Percentiles rank a stretch among this genome's conserved stretches.
These are phyloP conservation scores for Zophobas morio DNA, from an alignment of 1,140 invertebrate species.

Conservation along the genomic window DNA sequence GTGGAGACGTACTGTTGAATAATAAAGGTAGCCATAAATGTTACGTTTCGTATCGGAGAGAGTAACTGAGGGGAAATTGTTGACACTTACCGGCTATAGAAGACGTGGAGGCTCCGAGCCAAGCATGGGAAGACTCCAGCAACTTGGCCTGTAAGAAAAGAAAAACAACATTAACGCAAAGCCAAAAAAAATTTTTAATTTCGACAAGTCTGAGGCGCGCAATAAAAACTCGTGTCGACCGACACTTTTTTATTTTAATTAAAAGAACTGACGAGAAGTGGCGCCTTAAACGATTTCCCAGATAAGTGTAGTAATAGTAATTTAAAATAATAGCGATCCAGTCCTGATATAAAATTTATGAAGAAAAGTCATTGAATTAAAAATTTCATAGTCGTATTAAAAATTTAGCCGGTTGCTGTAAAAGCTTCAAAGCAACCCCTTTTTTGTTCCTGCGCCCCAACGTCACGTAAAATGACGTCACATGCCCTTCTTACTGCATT, in stretches of 20 bases:
- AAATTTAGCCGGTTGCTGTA: slow-evolving; percentile 49
- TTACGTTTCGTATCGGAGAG: slow-evolving; percentile 1
- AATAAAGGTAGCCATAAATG: slow-evolving; percentile 16
- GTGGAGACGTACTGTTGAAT: slow-evolving; percentile 10
- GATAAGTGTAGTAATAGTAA: slow-evolving; percentile 21
- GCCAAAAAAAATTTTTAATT: background rate
- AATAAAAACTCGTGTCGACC: background rate
- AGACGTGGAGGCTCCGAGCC: slow-evolving; percentile 86
- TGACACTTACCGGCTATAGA: slow-evolving; percentile 85
- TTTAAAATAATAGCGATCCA: slow-evolving; percentile 47
- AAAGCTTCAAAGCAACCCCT: slow-evolving; percentile 58
- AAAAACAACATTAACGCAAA: slow-evolving; percentile 57
- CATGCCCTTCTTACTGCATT: slow-evolving; percentile 53
- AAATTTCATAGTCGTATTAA: slow-evolving; percentile 49
- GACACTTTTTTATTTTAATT: no score
- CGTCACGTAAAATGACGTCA: slow-evolving; percentile 56
- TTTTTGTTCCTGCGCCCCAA: slow-evolving; percentile 47
- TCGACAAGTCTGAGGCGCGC: background rate
- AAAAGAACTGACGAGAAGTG: background rate
- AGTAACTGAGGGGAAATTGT: slow-evolving; percentile 2
- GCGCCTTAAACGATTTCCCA: slow-evolving; percentile 21
- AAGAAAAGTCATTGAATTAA: slow-evolving; percentile 43
- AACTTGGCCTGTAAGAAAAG: slow-evolving; percentile 87
- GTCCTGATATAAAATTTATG: slow-evolving; percentile 37
- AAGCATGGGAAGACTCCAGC: slow-evolving; percentile 90